Conservation (phyloP, 2,113 vertebrate genomes). For the Hippocampus abdominalis region DNA sequence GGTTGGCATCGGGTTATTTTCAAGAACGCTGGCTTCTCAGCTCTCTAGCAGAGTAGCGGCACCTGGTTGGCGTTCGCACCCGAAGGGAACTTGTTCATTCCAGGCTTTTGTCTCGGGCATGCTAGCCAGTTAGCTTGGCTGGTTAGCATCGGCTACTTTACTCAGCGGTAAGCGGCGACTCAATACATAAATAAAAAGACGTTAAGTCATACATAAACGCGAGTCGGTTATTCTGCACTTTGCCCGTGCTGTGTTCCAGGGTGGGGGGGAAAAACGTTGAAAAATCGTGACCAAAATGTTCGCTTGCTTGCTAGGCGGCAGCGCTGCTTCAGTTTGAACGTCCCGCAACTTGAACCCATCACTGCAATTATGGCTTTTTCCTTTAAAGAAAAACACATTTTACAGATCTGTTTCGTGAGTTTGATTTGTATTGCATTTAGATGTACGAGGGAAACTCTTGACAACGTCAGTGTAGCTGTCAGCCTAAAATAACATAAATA, state of each 20-base stretch:
- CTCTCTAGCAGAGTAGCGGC: slow-evolving; percentile 41
- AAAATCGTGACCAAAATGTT: slow-evolving; percentile 37
- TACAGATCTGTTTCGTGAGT: neutral
- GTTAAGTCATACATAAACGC: slow-evolving; percentile 3
- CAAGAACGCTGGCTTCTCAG: slow-evolving; percentile 11
- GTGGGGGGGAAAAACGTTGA: neutral
- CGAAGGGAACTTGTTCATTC: slow-evolving; percentile 73
- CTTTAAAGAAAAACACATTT: neutral
- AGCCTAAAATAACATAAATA: no score
- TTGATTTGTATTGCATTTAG: neutral
- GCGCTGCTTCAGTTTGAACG: slow-evolving; percentile 47
- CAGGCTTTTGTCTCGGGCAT: slow-evolving; percentile 75
- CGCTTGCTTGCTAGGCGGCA: slow-evolving; percentile 40
- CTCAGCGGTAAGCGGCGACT: slow-evolving; percentile 2
- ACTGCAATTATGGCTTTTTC: slow-evolving; percentile 3
- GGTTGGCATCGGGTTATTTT: neutral
- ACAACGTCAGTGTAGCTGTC: neutral
- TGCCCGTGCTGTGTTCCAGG: neutral
- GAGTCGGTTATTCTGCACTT: neutral
- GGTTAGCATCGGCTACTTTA: slow-evolving; percentile 42
- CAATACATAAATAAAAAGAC: neutral
- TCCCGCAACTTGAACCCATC: slow-evolving; percentile 32
- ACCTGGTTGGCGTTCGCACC: slow-evolving; percentile 66
- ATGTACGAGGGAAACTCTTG: neutral
- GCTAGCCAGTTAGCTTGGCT: slow-evolving; percentile 62